These are phyloP conservation scores for Poecilia gillii DNA, from an alignment of 2,797 vertebrate genomes.

Conservation along the genomic window DNA sequence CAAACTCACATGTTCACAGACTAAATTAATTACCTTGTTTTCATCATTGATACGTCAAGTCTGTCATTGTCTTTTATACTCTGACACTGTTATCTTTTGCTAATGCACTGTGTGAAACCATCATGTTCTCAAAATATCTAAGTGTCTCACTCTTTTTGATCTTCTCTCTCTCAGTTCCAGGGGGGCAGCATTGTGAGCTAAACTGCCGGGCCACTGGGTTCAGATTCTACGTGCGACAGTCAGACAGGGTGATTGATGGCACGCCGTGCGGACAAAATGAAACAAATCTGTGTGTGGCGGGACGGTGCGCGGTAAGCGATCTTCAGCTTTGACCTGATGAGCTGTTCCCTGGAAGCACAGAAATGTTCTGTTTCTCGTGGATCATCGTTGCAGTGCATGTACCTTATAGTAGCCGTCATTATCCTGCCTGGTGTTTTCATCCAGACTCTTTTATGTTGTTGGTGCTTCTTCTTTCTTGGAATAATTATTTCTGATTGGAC, in stretches of 20 bases:
- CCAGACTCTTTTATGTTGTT: background rate
- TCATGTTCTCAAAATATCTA: background rate
- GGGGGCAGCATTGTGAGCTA: constrained; percentile 88
- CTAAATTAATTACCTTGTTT: background rate
- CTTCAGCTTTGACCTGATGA: background rate
- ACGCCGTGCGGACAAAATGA: constrained; percentile 89
- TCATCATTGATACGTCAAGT: background rate
- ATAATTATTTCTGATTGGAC: background rate
- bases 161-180: constrained; percentile 79
- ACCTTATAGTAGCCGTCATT: background rate
- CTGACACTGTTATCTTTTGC: background rate
- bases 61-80: background rate
- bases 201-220: constrained; percentile 93
- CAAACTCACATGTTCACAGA: background rate
- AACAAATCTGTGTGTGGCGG: constrained; percentile 87
- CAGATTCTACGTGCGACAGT: constrained; percentile 92
- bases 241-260: constrained; percentile 91
- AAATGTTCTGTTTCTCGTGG: background rate
- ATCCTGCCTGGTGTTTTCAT: background rate
- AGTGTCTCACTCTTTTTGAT: constrained; percentile 3
- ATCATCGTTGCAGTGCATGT: background rate
- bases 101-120: background rate
- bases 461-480: background rate
- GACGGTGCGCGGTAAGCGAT: constrained; percentile 90
- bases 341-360: background rate